Percentiles rank a stretch among this genome's conserved stretches.
These are phyloP conservation scores for Amazona guildingii DNA, from an alignment of 2,113 vertebrate species.

Conservation along the genomic window DNA sequence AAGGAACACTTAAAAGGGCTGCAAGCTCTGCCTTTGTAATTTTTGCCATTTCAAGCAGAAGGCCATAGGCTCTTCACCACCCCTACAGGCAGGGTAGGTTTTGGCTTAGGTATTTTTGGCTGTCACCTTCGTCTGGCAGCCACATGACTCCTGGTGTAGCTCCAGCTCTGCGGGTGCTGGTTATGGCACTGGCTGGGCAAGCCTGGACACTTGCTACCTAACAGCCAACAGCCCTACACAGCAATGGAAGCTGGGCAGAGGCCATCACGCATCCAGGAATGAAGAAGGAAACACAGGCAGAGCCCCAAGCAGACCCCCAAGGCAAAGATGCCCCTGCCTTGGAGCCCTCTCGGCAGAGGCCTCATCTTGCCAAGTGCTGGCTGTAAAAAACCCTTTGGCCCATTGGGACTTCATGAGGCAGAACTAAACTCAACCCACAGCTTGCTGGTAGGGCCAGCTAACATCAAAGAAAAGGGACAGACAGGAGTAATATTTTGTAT, in stretches of 20 bases:
- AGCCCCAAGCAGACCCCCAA: background rate
- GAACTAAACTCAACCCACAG: background rate
- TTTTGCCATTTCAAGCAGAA: background rate
- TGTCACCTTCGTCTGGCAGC: background rate
- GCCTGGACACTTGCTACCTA: background rate
- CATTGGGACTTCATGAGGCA: background rate
- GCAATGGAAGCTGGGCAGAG: background rate
- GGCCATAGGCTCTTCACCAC: background rate
- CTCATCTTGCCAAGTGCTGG: accelerated
- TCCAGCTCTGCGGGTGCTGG: too few relatives aligned
- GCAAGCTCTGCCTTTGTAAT: accelerated
- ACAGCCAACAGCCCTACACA: background rate
- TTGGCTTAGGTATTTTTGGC: background rate
- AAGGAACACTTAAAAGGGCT: background rate
- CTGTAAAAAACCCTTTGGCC: accelerated
- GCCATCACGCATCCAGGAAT: background rate
- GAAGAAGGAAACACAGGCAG: background rate
- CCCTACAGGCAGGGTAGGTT: background rate
- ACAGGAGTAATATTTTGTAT: background rate
- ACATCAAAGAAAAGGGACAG: background rate
- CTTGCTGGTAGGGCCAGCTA: background rate
- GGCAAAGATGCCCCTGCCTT: background rate
- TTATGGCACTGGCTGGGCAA: background rate
- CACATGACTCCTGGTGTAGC: background rate
- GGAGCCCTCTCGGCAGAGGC: too few relatives aligned